Evolutionary conservation across 2,797 vertebrate genomes (phyloP).

Genomic region (Galagoides demidoff): DNA sequence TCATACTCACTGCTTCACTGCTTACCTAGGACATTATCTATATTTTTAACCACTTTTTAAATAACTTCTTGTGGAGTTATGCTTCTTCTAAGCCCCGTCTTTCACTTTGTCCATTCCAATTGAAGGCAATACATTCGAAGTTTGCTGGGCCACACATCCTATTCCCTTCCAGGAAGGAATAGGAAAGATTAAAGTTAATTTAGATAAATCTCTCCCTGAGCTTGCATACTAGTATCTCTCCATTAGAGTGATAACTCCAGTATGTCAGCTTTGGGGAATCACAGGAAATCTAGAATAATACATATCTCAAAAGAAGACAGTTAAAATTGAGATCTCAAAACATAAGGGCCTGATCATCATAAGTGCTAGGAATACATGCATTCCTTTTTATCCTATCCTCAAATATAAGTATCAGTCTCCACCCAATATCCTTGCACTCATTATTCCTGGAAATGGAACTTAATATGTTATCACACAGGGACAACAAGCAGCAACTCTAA

Average conservation of each 20-base stretch:
- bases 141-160: neutral
- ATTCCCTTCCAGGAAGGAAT: neutral
- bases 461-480: neutral
- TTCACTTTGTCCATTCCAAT: neutral
- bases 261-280: neutral
- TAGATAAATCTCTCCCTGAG: conserved; percentile 5
- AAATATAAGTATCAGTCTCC: neutral
- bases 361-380: neutral
- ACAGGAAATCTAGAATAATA: neutral
- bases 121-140: neutral
- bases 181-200: conserved; percentile 4
- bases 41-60: conserved; percentile 22
- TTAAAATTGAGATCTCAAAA: neutral
- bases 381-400: neutral
- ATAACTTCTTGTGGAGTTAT: neutral
- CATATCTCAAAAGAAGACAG: neutral
- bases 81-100: neutral
- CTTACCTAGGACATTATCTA: neutral
- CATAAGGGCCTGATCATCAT: neutral
- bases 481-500: neutral
- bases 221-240: neutral
- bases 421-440: neutral
- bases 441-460: neutral
- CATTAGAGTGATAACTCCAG: neutral
- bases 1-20: neutral